Conservation (phyloP, 1,140 invertebrate genomes). For the Globodera rostochiensis region DNA sequence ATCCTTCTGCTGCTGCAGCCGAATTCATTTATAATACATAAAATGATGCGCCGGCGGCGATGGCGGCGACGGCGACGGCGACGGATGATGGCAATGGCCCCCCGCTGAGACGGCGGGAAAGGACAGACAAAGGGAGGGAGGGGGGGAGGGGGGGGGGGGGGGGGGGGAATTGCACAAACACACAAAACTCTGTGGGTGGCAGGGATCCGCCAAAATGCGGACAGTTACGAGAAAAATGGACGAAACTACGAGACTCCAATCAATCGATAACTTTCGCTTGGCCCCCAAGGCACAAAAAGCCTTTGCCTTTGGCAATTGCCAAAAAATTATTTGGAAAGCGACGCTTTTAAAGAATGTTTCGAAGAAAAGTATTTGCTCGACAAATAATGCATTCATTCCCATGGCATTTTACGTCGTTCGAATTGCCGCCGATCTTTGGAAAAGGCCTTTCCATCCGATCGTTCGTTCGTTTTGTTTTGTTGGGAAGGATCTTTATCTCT, state of each 20-base stretch:
- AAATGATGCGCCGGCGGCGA: background rate
- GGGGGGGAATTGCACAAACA: background rate
- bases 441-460: background rate
- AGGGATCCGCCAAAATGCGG: background rate
- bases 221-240: too few species aligned
- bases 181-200: background rate
- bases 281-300: too few species aligned
- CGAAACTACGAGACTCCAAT: too few species aligned
- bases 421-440: background rate
- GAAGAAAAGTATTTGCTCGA: background rate
- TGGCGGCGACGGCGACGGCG: too few species aligned
- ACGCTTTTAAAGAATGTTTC: background rate
- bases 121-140: too few species aligned
- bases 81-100: too few species aligned
- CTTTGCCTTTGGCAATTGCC: too few species aligned
- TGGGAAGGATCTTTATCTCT: background rate
- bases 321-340: background rate
- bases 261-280: too few species aligned
- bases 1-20: too few species aligned
- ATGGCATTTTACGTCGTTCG: background rate
- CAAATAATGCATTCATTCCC: background rate
- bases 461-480: background rate
- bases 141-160: too few species aligned
- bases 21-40: background rate
- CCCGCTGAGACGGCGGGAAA: background rate